Evolutionary conservation across 1,140 invertebrate species (phyloP).

Genomic region (Anoplolepis gracilipes): DNA sequence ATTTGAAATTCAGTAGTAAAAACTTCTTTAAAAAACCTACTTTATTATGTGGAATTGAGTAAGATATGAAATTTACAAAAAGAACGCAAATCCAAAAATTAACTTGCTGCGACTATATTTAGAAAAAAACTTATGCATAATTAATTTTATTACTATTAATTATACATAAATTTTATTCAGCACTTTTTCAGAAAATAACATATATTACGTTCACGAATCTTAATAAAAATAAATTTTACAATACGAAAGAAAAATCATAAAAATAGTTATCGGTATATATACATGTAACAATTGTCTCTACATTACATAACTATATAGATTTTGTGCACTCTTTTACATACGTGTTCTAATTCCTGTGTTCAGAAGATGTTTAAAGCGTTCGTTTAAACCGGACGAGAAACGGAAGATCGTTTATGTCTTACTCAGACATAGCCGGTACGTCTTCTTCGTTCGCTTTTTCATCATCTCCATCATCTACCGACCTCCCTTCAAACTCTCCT

Average conservation of each 20-base stretch:
- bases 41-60: background rate
- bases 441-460: constrained; percentile 73
- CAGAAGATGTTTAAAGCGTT: constrained; percentile 1
- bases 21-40: background rate
- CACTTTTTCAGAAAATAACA: too few relatives aligned
- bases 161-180: background rate
- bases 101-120: background rate
- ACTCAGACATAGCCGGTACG: constrained; percentile 61
- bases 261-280: background rate
- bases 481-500: constrained; percentile 50
- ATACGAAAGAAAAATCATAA: background rate
- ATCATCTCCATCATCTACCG: constrained; percentile 71
- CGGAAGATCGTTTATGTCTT: constrained; percentile 69
- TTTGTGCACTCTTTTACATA: constrained; percentile 1
- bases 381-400: constrained; percentile 46
- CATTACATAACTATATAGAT: background rate
- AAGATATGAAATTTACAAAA: background rate
- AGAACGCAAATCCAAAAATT: background rate
- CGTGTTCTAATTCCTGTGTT: constrained; percentile 23
- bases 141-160: background rate
- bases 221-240: background rate
- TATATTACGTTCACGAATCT: background rate
- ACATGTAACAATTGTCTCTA: too few relatives aligned
- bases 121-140: too few relatives aligned
- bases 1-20: background rate